Evolutionary conservation across 2,113 vertebrate genomes (phyloP), one percentile per base, ranked within the genome.

Genomic region (Epinephelus fuscoguttatus): DNA sequence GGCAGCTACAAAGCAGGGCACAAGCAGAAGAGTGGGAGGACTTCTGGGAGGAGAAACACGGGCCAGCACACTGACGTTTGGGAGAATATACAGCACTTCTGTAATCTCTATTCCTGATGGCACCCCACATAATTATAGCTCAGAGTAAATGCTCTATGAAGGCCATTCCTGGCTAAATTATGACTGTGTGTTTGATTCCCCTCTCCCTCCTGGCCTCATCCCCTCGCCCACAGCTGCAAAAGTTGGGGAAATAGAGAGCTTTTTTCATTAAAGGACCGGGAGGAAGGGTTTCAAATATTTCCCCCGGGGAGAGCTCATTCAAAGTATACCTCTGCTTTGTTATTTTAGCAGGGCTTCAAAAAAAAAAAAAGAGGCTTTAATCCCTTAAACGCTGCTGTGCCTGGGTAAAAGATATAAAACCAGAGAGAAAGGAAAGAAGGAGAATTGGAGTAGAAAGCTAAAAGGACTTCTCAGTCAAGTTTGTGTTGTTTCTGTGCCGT

Each of bases 261-360:
- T 76, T 84, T 89, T 88, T 92, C 78, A 88, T 93, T 88, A 89
- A 89, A 91, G 76, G 33, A 70, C 80, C 50, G 18, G 45, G 78
- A 89, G 72, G 91, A 91, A 90, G 78, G 88, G 83, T 93, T 91
- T 93, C 77, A 94, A 91, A 93, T 92, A 92, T 88, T 90, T 89
- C 84, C 93, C 87, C 88, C 70, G 56, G 91, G 92, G 93, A 93
- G 78, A 42, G 61, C 72, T 91, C 84, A 90, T 90, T 93, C 85
- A 92, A 91, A 92, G 84, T 84, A 75, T 80, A 81, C 76, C 74
- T 82, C 74, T 70, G 84, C 90, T 94, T 90, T 92, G 87, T 94
- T 90, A 92, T 93, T 92, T 85, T 83, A 91, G 77, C 67, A 90
- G 80, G 42, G 60, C 75, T 88, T 89, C 50, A 76, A 82, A 89